These are phyloP conservation scores for Delphinapterus leucas DNA, from an alignment of 2,113 vertebrate genomes.

Conservation along the genomic window DNA sequence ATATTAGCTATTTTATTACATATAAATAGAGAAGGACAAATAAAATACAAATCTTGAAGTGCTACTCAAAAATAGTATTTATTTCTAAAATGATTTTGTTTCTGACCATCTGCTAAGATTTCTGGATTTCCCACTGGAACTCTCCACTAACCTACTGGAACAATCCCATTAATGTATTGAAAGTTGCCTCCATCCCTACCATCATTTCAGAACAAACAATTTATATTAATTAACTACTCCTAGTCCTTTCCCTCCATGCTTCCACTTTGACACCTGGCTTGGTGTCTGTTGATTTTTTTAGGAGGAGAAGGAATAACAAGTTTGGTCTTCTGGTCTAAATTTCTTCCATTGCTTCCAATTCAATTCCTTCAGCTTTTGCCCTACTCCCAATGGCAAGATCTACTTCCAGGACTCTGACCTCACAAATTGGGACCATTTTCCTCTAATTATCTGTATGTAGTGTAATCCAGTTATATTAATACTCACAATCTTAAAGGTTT, in stretches of 20 bases:
- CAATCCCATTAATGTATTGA: background rate
- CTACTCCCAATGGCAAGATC: background rate
- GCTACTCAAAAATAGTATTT: background rate
- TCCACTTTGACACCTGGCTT: background rate
- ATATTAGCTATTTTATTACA: background rate
- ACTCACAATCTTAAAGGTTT: background rate
- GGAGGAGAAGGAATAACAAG: background rate
- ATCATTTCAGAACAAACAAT: background rate
- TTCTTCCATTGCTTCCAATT: background rate
- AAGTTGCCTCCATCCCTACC: background rate
- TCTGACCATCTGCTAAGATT: background rate
- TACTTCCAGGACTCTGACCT: background rate
- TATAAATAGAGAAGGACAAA: background rate
- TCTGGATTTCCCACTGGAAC: background rate
- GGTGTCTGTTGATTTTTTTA: background rate
- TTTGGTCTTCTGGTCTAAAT: background rate
- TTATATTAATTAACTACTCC: background rate
- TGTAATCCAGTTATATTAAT: background rate
- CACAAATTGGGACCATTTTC: background rate
- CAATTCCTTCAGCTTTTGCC: background rate
- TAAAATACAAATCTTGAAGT: background rate
- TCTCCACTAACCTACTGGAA: background rate
- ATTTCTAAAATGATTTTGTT: slow-evolving; percentile 37
- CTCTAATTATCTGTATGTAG: background rate
- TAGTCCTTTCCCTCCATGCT: background rate